Percentiles rank a stretch among this genome's conserved stretches.
Conservation (phyloP, 2,797 vertebrate genomes). For the Crocidura indochinensis region DNA sequence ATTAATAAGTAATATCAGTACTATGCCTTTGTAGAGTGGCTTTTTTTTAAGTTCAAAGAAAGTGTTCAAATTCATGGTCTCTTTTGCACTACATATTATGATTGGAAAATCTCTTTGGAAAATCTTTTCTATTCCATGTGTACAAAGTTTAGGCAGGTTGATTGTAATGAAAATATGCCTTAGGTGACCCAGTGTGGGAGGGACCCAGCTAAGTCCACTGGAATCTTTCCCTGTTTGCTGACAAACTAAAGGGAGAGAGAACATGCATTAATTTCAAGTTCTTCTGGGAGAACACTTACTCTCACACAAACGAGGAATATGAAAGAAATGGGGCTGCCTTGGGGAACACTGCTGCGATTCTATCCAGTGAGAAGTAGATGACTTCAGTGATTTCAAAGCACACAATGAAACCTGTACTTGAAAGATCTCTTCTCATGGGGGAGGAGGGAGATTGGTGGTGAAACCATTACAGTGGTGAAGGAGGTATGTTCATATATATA, state of each 20-base stretch:
- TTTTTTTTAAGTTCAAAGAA: conserved; percentile 76
- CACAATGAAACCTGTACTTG: no score
- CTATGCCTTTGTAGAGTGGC: conserved; percentile 5
- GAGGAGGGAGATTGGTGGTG: no score
- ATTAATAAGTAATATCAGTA: conserved; percentile 73
- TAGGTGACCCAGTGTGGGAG: neutral
- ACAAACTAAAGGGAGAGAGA: conserved; percentile 70
- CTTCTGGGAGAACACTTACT: neutral
- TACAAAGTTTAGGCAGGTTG: rapidly evolving
- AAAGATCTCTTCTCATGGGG: no score
- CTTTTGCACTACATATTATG: conserved; percentile 66
- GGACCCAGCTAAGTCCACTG: rapidly evolving
- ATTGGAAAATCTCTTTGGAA: conserved; percentile 73
- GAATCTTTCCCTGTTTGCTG: conserved; percentile 47
- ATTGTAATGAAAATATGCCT: conserved; percentile 21
- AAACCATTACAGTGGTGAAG: no score
- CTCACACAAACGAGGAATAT: neutral
- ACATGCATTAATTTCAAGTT: conserved; percentile 59
- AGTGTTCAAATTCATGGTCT: conserved; percentile 68
- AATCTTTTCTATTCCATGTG: neutral
- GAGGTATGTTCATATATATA: no score
- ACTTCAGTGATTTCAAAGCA: neutral
- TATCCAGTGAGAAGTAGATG: neutral
- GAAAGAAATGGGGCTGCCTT: neutral
- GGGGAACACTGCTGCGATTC: neutral